Evolutionary conservation across 2,888 invertebrate species (phyloP).

Genomic region (Diploptera punctata): DNA sequence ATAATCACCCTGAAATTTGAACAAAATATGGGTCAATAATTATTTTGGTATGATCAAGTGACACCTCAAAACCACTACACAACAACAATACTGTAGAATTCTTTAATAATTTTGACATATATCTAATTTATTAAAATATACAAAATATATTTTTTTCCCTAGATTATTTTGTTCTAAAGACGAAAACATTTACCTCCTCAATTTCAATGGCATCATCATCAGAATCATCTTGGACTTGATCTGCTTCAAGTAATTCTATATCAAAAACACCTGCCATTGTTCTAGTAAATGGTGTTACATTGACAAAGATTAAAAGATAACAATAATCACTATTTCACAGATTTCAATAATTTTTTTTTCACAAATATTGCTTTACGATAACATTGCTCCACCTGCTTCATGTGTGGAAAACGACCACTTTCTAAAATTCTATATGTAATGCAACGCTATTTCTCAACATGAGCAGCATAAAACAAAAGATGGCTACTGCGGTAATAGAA

Average conservation of each 20-base stretch:
- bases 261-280: constrained; percentile 89
- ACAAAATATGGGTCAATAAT: constrained; percentile 45
- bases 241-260: constrained; percentile 82
- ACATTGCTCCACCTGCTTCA: constrained; percentile 41
- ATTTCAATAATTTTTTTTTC: neutral
- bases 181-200: constrained; percentile 71
- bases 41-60: neutral
- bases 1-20: constrained; percentile 74
- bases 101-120: no score
- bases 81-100: no score
- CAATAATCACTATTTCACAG: neutral
- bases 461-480: no score
- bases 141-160: no score
- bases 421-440: constrained; percentile 23
- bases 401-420: constrained; percentile 38
- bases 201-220: constrained; percentile 90
- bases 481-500: no score
- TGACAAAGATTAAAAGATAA: neutral
- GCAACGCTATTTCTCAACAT: no score
- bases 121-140: no score
- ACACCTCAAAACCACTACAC: no score
- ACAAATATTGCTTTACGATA: constrained; percentile 32
- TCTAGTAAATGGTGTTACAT: constrained; percentile 27
- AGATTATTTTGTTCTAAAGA: no score
- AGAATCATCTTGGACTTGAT: constrained; percentile 75